Percentiles rank a stretch among this genome's conserved stretches.
Conservation (phyloP, 1,140 invertebrate species). For the Asobara japonica region DNA sequence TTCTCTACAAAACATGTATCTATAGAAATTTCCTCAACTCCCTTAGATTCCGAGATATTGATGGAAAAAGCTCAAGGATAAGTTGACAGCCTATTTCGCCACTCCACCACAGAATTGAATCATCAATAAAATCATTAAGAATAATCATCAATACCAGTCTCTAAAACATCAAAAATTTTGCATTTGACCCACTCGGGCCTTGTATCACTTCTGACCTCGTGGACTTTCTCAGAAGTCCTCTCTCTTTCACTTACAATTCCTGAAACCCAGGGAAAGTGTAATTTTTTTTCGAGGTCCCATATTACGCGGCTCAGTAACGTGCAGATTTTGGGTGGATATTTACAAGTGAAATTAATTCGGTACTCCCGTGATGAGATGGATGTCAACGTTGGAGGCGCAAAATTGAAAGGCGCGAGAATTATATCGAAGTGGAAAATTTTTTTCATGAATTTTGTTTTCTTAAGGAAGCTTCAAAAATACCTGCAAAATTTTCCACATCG, state of each 20-base stretch:
- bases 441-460: no score
- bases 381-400: background rate
- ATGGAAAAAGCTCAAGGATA: no score
- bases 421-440: background rate
- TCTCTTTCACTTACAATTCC: background rate
- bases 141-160: background rate
- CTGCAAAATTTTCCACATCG: background rate
- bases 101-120: no score
- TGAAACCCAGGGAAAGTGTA: background rate
- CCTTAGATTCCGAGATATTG: no score
- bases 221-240: background rate
- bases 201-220: background rate
- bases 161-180: background rate
- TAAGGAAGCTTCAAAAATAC: background rate
- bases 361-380: background rate
- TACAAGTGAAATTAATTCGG: constrained; percentile 41
- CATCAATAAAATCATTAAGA: no score
- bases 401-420: background rate
- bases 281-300: background rate
- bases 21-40: no score
- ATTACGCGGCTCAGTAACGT: background rate
- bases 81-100: no score
- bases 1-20: no score
- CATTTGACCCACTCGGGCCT: constrained; percentile 1
- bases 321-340: constrained; percentile 39